Percentiles rank a stretch among this genome's conserved stretches.
Conservation (phyloP, 2,113 vertebrate species). For the Erythrocebus patas region DNA sequence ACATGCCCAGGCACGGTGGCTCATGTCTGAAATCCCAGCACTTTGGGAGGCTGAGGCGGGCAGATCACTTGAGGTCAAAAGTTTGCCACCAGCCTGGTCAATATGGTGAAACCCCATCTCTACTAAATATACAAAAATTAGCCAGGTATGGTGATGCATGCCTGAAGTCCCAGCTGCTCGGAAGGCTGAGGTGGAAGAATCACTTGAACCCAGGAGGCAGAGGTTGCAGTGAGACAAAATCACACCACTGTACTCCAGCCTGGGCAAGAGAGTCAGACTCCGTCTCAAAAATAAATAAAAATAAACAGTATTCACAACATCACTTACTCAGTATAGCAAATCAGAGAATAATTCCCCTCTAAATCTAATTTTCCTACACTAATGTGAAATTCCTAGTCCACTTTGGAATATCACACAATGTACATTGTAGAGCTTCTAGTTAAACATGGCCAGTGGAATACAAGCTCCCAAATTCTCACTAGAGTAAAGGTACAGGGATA, state of each 20-base stretch:
- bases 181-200: not conserved
- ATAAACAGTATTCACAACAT: not conserved
- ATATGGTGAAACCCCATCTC: not conserved
- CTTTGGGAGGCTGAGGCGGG: not conserved
- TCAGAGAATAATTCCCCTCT: not conserved
- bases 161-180: not conserved
- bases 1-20: not conserved
- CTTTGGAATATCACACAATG: not conserved
- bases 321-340: not conserved
- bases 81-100: not conserved
- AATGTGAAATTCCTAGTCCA: not conserved
- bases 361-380: not conserved
- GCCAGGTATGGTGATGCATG: not conserved
- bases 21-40: not conserved
- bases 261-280: not conserved
- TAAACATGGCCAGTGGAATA: not conserved
- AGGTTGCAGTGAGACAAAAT: not conserved
- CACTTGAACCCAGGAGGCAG: not conserved
- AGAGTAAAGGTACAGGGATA: not conserved
- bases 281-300: not conserved
- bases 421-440: not conserved
- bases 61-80: not conserved
- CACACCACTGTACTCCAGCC: not conserved
- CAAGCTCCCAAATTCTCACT: not conserved
- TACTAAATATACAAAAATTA: not conserved